phyloP scores from a whole-genome alignment of 2,888 invertebrate species.

The Chloroclystis v-ata region DNA sequence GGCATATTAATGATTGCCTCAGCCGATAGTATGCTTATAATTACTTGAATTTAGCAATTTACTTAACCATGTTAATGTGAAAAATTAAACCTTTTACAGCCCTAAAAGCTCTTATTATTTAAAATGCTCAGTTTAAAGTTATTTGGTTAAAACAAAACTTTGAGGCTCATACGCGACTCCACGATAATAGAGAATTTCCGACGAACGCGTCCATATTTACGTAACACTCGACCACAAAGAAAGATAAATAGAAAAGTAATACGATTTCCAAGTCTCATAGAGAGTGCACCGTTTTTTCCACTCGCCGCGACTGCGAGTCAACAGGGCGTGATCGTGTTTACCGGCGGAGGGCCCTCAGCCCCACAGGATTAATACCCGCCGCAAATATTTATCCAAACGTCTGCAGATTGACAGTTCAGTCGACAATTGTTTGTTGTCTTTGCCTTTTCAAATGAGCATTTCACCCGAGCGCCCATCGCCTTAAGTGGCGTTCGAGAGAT shows the following conservation, averaged over 20 bases:
- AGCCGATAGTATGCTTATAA: neutral
- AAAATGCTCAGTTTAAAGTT: constrained; percentile 11
- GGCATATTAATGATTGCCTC: constrained; percentile 10
- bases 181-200: constrained; percentile 66
- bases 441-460: constrained; percentile 75
- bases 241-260: constrained; percentile 74
- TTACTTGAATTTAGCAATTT: neutral
- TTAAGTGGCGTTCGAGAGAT: constrained; percentile 66
- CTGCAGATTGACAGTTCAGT: constrained; percentile 77
- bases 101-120: no score
- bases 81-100: no score
- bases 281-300: constrained; percentile 59
- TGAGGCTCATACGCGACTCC: constrained; percentile 42
- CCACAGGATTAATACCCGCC: constrained; percentile 73
- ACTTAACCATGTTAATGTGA: no score
- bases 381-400: constrained; percentile 77
- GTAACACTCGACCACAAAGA: constrained; percentile 77
- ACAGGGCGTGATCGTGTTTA: constrained; percentile 62
- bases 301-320: constrained; percentile 52
- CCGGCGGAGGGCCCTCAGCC: constrained; percentile 53
- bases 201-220: constrained; percentile 72
- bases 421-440: constrained; percentile 77
- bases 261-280: constrained; percentile 63
- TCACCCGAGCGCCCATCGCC: constrained; percentile 71
- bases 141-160: constrained; percentile 30